Percentiles rank a stretch among this genome's conserved stretches.
phyloP scores from a whole-genome alignment of 2,797 vertebrate species.

The Pagetopsis macropterus region DNA sequence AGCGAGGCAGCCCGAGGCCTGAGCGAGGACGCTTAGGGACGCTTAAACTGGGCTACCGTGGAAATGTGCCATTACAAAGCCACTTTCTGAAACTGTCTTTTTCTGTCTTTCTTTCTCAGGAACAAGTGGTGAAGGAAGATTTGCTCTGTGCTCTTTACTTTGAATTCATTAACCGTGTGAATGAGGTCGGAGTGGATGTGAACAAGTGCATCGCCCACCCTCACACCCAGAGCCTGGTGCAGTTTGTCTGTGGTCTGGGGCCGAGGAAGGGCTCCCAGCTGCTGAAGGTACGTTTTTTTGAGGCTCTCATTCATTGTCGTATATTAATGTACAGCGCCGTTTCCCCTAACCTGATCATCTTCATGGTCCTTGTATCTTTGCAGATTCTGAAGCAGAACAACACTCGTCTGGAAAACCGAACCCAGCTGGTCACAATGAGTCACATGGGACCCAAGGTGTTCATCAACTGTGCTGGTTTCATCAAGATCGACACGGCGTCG shows the following conservation, averaged over 20 bases:
- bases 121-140: slow-evolving; percentile 97
- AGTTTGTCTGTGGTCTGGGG: slow-evolving; percentile 96
- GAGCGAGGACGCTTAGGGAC: too few relatives aligned
- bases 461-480: slow-evolving; percentile 99
- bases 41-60: too few relatives aligned
- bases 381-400: slow-evolving; percentile 99
- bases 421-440: slow-evolving; percentile 98
- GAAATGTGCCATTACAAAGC: neutral
- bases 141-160: slow-evolving; percentile 93
- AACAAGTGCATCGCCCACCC: slow-evolving; percentile 95
- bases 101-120: slow-evolving; percentile 75
- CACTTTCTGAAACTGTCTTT: neutral
- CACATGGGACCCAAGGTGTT: slow-evolving; percentile 99
- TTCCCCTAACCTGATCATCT: neutral
- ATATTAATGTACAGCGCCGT: neutral
- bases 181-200: slow-evolving; percentile 98
- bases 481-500: slow-evolving; percentile 98
- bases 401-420: slow-evolving; percentile 96
- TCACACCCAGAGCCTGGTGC: slow-evolving; percentile 96
- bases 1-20: too few relatives aligned
- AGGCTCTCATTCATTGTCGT: neutral
- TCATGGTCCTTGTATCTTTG: slow-evolving; percentile 1
- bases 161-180: slow-evolving; percentile 98
- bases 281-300: slow-evolving; percentile 88
- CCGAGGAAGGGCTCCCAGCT: slow-evolving; percentile 96